Evolutionary conservation across 2,888 invertebrate species (phyloP), one percentile per base, ranked within the genome.

Genomic region (Nomada goodeniana): DNA sequence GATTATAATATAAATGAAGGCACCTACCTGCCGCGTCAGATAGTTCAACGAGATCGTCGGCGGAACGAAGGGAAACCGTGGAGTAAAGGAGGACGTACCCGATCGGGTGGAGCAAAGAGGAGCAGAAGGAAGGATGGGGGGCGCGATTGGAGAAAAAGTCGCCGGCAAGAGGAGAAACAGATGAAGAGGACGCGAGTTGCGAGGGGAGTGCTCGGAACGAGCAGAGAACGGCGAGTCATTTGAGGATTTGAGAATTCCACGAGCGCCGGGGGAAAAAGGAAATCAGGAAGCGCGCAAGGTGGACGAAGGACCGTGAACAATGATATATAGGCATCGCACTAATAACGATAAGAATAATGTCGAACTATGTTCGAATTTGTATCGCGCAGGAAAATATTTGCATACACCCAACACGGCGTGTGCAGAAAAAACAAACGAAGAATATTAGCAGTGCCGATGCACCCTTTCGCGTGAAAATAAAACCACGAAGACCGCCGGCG

Each of bases 1-100:
- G 87, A 91, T 91, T 90, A 90, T 89, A 90, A 91, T 90, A 90
- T 89, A 91, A 90, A 91, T 90, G 87, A 91, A 91, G 88, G 82
- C 83, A 83, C 85, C 87, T 86, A 85, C 85, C 84, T 85, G 86
- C 82, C 60, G 85, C 82, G 85, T 82, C 80, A 82, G 84, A 85
- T 71, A 70, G 78, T 73, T 81, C 68, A 69, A 76, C 78, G 71
- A 55, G 80, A 71, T 70, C 76, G 73, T 59, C 47, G 67, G 57
- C 26, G 59, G 63, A 44, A 29, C 64, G 53, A 68, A 5, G 72
- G 72, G 61, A 61, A 52, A 52, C 29, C 53, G 18, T 29, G 29
- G 52, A 11, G 23, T 26, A 20, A 44, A 42, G 13, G 23, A 11
- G 23, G 59, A 26, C 42, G 57, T 44, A 26, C 10, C 23, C 60